phyloP scores from a whole-genome alignment of 1,140 invertebrate genomes.

The Drosophila biarmipes region DNA sequence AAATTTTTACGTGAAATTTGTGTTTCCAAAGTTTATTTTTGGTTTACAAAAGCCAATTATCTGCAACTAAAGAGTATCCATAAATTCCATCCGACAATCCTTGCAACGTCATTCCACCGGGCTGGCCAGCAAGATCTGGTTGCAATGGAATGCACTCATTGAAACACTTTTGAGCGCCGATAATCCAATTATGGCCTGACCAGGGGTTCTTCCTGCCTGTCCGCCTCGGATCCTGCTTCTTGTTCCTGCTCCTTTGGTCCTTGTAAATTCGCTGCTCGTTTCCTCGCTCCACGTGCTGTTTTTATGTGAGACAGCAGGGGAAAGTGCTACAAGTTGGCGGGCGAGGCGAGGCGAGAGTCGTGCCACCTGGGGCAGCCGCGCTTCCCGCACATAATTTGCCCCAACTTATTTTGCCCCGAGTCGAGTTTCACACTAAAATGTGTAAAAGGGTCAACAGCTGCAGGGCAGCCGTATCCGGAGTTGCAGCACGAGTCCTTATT shows the following conservation, averaged over 20 bases:
- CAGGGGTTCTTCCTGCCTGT: constrained; percentile 46
- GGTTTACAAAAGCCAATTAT: constrained; percentile 6
- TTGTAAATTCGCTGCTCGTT: constrained; percentile 15
- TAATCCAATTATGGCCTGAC: constrained; percentile 74
- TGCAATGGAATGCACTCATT: constrained; percentile 61
- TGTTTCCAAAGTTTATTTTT: too few species aligned
- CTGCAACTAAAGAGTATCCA: constrained; percentile 29
- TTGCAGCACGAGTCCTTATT: constrained; percentile 20
- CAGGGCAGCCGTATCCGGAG: constrained; percentile 11
- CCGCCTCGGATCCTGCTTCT: constrained; percentile 6
- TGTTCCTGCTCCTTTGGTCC: background rate
- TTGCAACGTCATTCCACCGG: constrained; percentile 5
- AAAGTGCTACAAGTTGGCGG: background rate
- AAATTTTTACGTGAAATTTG: too few species aligned
- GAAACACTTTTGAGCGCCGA: constrained; percentile 67
- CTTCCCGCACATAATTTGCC: constrained; percentile 66
- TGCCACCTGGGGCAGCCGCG: constrained; percentile 28
- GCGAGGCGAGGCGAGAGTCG: background rate
- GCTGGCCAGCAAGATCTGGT: constrained; percentile 31
- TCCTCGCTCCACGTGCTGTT: constrained; percentile 7
- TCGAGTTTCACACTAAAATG: constrained; percentile 75
- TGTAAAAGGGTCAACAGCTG: constrained; percentile 70
- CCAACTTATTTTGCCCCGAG: constrained; percentile 69
- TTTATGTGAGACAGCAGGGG: constrained; percentile 14
- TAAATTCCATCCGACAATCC: constrained; percentile 3